Conservation (phyloP, 2,888 invertebrate genomes). For the Lamellibrachia satsuma region DNA sequence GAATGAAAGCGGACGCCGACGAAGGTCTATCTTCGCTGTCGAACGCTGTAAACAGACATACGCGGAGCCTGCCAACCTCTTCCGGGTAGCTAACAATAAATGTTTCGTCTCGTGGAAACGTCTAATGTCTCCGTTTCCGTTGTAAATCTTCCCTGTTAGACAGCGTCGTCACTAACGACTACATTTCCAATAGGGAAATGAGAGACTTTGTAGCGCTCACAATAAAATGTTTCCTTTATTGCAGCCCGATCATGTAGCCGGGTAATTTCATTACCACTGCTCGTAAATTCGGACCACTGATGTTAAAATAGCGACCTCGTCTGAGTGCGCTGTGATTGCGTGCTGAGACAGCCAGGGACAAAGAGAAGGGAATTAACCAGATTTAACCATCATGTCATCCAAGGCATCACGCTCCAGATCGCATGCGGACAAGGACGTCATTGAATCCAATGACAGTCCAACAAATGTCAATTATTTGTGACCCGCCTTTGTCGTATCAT, state of each 20-base stretch:
- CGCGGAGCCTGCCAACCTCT: too few species aligned
- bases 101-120: too few species aligned
- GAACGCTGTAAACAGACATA: too few species aligned
- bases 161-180: not conserved
- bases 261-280: conserved; percentile 1
- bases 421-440: too few species aligned
- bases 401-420: too few species aligned
- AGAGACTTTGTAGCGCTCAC: not conserved
- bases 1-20: too few species aligned
- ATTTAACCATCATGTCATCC: not conserved
- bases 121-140: not conserved
- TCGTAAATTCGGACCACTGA: not conserved
- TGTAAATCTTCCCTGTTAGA: not conserved
- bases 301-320: not conserved
- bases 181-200: not conserved
- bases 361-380: not conserved
- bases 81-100: too few species aligned
- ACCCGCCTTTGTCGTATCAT: too few species aligned
- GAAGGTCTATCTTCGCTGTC: too few species aligned
- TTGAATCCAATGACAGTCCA: too few species aligned
- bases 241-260: not conserved
- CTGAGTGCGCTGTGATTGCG: not conserved
- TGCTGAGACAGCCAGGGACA: not conserved
- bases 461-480: too few species aligned
- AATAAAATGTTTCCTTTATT: not conserved